These are phyloP conservation scores for Xestia sexstrigata DNA, from an alignment of 2,888 invertebrate species.

Conservation along the genomic window DNA sequence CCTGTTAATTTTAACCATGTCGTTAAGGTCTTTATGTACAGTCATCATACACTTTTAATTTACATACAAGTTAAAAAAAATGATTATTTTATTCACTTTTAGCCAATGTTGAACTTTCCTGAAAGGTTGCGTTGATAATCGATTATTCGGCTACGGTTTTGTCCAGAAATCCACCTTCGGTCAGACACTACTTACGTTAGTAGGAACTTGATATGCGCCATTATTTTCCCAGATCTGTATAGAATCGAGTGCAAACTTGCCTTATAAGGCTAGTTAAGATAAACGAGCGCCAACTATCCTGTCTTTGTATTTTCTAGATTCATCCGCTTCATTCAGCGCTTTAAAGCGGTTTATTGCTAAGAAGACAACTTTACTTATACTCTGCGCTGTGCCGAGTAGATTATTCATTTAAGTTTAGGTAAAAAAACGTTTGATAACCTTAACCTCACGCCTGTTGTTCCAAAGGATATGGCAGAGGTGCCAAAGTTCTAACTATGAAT, in stretches of 20 bases:
- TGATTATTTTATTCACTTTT: background rate
- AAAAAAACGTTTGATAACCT: background rate
- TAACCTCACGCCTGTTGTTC: background rate
- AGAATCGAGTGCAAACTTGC: conserved; percentile 45
- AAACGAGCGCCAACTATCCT: conserved; percentile 44
- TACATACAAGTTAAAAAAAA: background rate
- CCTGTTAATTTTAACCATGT: too few species aligned
- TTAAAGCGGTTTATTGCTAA: conserved; percentile 39
- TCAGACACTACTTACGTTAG: conserved; percentile 38
- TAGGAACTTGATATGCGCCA: conserved; percentile 51
- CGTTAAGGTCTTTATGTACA: background rate
- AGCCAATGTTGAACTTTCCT: background rate
- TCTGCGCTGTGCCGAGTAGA: background rate
- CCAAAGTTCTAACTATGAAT: background rate
- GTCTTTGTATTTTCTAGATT: conserved; percentile 52
- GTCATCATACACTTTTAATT: background rate
- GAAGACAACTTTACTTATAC: background rate
- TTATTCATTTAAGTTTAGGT: background rate
- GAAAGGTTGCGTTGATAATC: background rate
- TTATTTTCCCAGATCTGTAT: conserved; percentile 58
- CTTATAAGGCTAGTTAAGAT: conserved; percentile 55
- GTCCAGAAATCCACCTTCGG: background rate
- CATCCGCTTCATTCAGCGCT: conserved; percentile 21
- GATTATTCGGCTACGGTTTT: background rate
- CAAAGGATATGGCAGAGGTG: background rate